Base-by-base conservation (phyloP, 2,888 invertebrate genomes). In the Hypomecis punctinalis region DNA sequence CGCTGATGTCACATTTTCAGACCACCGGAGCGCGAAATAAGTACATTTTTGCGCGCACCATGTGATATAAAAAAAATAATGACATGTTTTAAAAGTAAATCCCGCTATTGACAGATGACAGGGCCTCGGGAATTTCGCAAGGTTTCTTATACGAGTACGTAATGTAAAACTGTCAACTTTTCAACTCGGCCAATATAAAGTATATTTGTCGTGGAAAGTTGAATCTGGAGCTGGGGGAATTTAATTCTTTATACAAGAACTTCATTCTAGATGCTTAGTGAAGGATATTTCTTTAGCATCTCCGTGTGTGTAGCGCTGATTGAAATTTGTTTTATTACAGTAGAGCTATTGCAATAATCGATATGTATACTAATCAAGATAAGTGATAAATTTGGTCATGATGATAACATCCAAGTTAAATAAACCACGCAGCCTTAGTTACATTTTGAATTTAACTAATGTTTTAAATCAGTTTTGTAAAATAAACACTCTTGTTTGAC, bases 21-120 rank as follows among this genome's bases (percentile, higher is more conserved):
- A 81, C 80, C 93, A 93, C 72, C 89, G 93, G 91, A 93, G 92
- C 93, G 92, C 83, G 89, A 91, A 92, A 93, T 93, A 93, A 92
- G 92, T 91, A 93, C 92, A 92, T 92, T 75, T 89, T 92, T 92
- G 89, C 90, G 88, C 90, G 82, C 83, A 84, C 85, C 84, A 84
- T 83, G 86, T 89, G 86, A 90, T 90, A 89, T 79, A 90, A 92
- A 89, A 63, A 89, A 89, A 89, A 91, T 91, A 90, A 91, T 90
- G 89, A 89, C 87, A 81, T 88, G 86, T 90, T 90, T 89, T 89
- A 86, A 90, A 89, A 88, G 88, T 86, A 88, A 89, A 86, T 87
- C 86, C 82, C 78, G 81, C 78, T 80, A 85, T 87, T 85, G 85
- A 86, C 84, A 84, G 81, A 76, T 83, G 81, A 81, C 76, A 74